These are phyloP conservation scores for Tupiocoris notatus DNA, from an alignment of 2,888 invertebrate species.

Conservation along the genomic window DNA sequence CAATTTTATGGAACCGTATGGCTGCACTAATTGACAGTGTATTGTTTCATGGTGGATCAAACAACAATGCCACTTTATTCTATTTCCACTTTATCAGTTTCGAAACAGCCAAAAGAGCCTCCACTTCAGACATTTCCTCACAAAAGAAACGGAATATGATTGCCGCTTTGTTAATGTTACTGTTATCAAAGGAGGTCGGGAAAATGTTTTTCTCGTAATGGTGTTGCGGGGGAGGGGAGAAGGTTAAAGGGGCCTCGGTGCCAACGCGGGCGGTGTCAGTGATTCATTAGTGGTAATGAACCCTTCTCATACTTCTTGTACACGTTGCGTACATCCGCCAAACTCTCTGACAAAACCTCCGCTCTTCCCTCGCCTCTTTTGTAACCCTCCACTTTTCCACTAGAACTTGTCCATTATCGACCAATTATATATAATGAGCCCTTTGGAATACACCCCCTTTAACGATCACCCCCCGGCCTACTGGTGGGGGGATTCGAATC, in stretches of 20 bases:
- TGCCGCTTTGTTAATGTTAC: conserved; percentile 19
- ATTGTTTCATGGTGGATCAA: not conserved
- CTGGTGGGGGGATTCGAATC: not conserved
- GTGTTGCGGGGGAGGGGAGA: not conserved
- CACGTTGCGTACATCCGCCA: not conserved
- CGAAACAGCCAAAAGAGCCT: not conserved
- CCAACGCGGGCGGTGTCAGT: conserved; percentile 15
- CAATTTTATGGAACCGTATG: not conserved
- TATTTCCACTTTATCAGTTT: not conserved
- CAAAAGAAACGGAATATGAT: not conserved
- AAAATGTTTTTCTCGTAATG: conserved; percentile 19
- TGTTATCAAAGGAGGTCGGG: conserved; percentile 16
- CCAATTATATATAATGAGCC: conserved; percentile 46
- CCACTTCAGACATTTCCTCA: not conserved
- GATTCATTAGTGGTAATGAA: conserved; percentile 43
- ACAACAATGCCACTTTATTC: not conserved
- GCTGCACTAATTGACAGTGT: not conserved
- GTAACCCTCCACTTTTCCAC: conserved; percentile 35
- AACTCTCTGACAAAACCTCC: conserved; percentile 7
- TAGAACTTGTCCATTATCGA: conserved; percentile 45
- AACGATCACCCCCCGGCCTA: conserved; percentile 11
- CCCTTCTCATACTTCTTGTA: conserved; percentile 26
- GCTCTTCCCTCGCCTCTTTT: not conserved
- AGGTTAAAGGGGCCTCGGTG: not conserved
- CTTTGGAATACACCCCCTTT: conserved; percentile 31